Base-by-base conservation (phyloP, 1,140 invertebrate species). In the Macrosteles quadrilineatus region DNA sequence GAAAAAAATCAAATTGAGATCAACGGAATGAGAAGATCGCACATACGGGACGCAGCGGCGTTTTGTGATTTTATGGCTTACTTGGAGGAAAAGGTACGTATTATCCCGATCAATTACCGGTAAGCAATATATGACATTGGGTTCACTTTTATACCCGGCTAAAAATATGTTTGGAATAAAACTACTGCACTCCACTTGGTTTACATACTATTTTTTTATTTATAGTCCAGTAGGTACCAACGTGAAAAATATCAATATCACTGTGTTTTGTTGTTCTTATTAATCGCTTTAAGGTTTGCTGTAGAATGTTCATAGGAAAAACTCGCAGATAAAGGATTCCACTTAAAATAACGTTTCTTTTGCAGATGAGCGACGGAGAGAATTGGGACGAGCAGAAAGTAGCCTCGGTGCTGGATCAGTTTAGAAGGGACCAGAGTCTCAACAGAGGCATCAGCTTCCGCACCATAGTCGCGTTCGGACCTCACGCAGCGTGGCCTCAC, bases 21-120 rank as follows among this genome's bases (percentile, higher is more conserved):
- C 45, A 82, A 87, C 45, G 94, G 95, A 67, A 98, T 99, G 94
- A 87, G 86, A 73, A 87, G 83, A 62, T 92, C 96, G 2, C 93
- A 98, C 80, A 79, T 94, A 11, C 81, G 87, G 66, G 93, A 95
- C 77, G 94, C 91, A 17, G 94, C 94, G 0, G 96, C 96, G 0
- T 87, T 98, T 79, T 96, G 95, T 77, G 92, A 97, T 76, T 93
- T 94, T 72, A 85, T 98, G 57, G 86, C 89, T 36, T 96, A 95
- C 83, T 81, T 99, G 69, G 94, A 98, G 80, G 82, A 87, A 29
- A 82, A 84, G 76, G 85, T 89, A 76, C 75, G 67, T 73, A 65
- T 21, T 53, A 6, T 9, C n/a, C n/a, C n/a, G n/a, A n/a, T n/a
- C n/a, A n/a, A n/a, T n/a, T n/a, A n/a, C n/a, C n/a, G n/a, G n/a